These are phyloP conservation scores for Aurelia sp. DNA, from an alignment of 30 jellyfish, hydroid and myxozoan species.

Conservation along the genomic window DNA sequence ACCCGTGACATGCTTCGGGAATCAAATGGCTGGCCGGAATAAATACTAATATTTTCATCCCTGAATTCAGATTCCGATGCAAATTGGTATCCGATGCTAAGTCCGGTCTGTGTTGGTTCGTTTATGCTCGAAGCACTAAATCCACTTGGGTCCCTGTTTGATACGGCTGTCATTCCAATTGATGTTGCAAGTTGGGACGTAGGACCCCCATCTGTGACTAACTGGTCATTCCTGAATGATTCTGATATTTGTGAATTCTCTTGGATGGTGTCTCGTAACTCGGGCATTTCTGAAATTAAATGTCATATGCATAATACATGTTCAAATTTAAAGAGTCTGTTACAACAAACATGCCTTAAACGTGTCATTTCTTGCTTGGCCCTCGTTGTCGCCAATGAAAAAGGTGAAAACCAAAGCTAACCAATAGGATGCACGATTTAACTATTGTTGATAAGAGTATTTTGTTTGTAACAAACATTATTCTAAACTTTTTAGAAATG, in stretches of 20 bases:
- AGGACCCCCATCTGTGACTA: constrained; percentile 6
- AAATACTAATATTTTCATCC: constrained; percentile 33
- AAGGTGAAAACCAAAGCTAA: no score
- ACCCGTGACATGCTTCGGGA: constrained; percentile 7
- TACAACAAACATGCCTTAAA: no score
- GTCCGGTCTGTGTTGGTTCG: constrained; percentile 67
- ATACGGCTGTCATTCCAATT: constrained; percentile 18
- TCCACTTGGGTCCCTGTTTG: constrained; percentile 23
- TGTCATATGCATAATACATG: no score
- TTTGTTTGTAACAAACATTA: no score
- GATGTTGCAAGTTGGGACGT: constrained; percentile 27
- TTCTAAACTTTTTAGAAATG: no score
- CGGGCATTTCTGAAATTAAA: no score
- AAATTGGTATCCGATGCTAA: constrained; percentile 45
- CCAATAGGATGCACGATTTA: no score
- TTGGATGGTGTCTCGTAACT: background rate
- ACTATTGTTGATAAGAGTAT: no score
- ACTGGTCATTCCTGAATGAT: background rate
- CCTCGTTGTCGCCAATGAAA: no score
- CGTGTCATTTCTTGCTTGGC: no score
- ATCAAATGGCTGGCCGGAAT: constrained; percentile 40
- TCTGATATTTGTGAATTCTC: constrained; percentile 28
- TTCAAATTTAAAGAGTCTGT: no score
- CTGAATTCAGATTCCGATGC: constrained; percentile 45
- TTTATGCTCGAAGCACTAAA: constrained; percentile 48